phyloP scores from a whole-genome alignment of 2,888 invertebrate genomes.

The Tortrix viridana region DNA sequence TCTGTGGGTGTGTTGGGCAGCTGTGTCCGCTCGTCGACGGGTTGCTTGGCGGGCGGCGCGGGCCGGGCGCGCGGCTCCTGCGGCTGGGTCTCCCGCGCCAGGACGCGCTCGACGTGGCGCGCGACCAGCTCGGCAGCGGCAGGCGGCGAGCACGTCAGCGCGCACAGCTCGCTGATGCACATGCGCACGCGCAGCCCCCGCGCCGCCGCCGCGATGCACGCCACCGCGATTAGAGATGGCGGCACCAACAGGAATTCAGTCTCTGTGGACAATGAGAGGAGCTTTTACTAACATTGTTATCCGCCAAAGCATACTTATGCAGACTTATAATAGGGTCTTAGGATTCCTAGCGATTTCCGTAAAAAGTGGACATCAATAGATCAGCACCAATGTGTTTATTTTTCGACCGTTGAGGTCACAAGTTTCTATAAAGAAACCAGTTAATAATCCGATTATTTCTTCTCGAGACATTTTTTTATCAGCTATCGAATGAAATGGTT shows the following conservation, averaged over 20 bases:
- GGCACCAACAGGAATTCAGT: conserved; percentile 88
- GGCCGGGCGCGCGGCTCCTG: conserved; percentile 67
- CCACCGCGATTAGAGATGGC: conserved; percentile 88
- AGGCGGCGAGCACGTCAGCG: conserved; percentile 76
- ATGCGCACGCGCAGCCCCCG: conserved; percentile 82
- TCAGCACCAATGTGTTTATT: too few relatives aligned
- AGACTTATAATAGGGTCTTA: too few relatives aligned
- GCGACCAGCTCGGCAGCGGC: conserved; percentile 83
- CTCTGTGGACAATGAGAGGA: conserved; percentile 80
- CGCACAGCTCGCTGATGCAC: conserved; percentile 74
- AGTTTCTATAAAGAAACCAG: too few relatives aligned
- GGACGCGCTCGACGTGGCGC: conserved; percentile 83
- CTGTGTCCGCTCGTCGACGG: conserved; percentile 65
- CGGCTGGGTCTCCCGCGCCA: conserved; percentile 83
- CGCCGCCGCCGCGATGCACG: conserved; percentile 88
- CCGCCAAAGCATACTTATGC: background rate
- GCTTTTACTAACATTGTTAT: background rate
- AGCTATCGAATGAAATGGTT: too few relatives aligned
- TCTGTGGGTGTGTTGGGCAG: conserved; percentile 86
- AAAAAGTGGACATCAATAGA: too few relatives aligned
- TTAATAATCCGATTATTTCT: too few relatives aligned
- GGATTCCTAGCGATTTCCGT: too few relatives aligned
- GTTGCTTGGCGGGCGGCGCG: conserved; percentile 61
- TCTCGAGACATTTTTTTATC: too few relatives aligned
- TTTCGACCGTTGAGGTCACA: too few relatives aligned